A percentile compares a stretch with the other conserved stretches of the same genome.
Evolutionary conservation across 1,140 invertebrate genomes (phyloP).

Genomic region (Magallana gigas): DNA sequence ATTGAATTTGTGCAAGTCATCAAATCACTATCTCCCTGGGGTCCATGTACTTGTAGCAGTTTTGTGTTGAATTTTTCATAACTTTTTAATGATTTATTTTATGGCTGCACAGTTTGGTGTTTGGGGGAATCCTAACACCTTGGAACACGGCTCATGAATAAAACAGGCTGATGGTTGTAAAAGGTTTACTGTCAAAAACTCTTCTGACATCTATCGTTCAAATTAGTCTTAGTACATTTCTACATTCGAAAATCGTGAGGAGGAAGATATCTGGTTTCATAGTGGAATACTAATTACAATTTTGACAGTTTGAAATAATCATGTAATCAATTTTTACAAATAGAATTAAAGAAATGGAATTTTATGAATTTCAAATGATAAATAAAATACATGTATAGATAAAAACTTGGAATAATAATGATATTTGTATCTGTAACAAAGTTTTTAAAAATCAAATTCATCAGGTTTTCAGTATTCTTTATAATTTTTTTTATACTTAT

Average conservation of each 20-base stretch:
- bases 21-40: neutral
- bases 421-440: too few relatives aligned
- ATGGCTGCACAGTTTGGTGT: conserved; percentile 24
- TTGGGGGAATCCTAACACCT: neutral
- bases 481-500: too few relatives aligned
- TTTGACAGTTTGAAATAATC: neutral
- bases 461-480: too few relatives aligned
- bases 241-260: conserved; percentile 18
- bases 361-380: too few relatives aligned
- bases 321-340: neutral
- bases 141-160: conserved; percentile 26
- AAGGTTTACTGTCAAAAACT: conserved; percentile 11
- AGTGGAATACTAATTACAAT: conserved; percentile 24
- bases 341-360: too few relatives aligned
- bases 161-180: conserved; percentile 23
- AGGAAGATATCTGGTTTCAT: neutral
- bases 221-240: conserved; percentile 15
- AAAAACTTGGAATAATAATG: too few relatives aligned
- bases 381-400: too few relatives aligned
- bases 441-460: too few relatives aligned
- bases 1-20: conserved; percentile 6
- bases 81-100: conserved; percentile 38
- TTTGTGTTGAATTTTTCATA: conserved; percentile 35
- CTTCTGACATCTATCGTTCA: conserved; percentile 21
- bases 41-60: conserved; percentile 10